A percentile compares a stretch with the other conserved stretches of the same genome.
These are phyloP conservation scores for Meandrina meandrites DNA, from an alignment of 92 coral and sea anemone genomes.

Conservation along the genomic window DNA sequence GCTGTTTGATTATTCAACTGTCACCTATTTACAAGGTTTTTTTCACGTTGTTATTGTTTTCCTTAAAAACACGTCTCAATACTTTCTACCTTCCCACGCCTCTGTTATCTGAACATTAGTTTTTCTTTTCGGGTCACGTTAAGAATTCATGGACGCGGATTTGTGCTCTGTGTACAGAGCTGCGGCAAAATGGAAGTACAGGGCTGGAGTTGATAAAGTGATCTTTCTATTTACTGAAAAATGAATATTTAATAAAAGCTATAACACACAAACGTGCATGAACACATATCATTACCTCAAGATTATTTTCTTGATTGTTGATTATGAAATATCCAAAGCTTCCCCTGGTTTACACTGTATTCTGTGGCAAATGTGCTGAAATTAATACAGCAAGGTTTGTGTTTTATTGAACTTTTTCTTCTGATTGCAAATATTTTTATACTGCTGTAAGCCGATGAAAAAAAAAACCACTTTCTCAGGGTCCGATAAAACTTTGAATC, in stretches of 20 bases:
- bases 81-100: not conserved
- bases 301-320: not conserved
- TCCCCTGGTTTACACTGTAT: not conserved
- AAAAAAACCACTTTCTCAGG: not conserved
- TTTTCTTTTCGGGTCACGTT: no score
- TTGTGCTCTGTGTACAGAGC: not conserved
- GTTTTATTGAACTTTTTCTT: not conserved
- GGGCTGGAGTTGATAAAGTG: not conserved
- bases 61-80: not conserved
- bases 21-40: slow-evolving; percentile 11
- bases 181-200: not conserved
- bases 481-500: not conserved
- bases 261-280: not conserved
- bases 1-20: slow-evolving; percentile 22
- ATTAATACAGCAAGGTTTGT: not conserved
- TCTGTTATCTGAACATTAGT: not conserved
- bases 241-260: not conserved
- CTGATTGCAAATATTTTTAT: not conserved
- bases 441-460: not conserved
- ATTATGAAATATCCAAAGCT: not conserved
- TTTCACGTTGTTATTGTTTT: not conserved
- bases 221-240: not conserved
- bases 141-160: no score
- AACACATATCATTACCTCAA: not conserved
- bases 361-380: not conserved